Evolutionary conservation across 2,113 vertebrate genomes (phyloP), one percentile per base, ranked within the genome.

Genomic region (Equus quagga): DNA sequence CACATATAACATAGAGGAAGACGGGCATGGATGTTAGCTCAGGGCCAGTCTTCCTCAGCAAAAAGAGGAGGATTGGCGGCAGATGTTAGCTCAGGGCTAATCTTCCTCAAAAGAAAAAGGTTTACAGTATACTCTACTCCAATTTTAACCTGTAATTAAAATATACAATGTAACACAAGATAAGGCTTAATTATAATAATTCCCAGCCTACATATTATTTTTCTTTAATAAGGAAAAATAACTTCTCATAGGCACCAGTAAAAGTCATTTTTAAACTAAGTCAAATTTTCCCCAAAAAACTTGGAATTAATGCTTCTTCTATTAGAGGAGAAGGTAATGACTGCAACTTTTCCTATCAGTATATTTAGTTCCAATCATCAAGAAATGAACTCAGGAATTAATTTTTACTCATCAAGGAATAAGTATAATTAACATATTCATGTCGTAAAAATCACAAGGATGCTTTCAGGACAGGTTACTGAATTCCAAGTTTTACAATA

Each of bases 331-430:
- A 92, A 85, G 14, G 44, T n/a, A 28, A 89, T 58, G 12, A 60
- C 28, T 26, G 2, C 7, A 23, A 26, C 23, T 96, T 96, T 95
- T 84, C 82, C 92, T 76, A 46, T 36, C 21, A 24, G 14, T 85
- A 95, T 31, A 93, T 15, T 19, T 85, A 41, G 4, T 69, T 89
- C 67, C n/a, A 94, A 62, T 24, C 24, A 26, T 41, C 24, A 88
- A 90, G n/a, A 94, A 94, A 96, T 86, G 33, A 92, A 96, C 46
- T 85, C 33, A 83, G 75, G 23, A 80, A 97, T 85, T 96, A 65
- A 79, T 82, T 96, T 65, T 31, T 94, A 75, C 11, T 56, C 49
- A 76, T 51, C 33, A 88, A 91, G 44, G 67, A 67, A 54, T 85
- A 90, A 89, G 21, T 85, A 46, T 28, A 96, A 89, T 69, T 80